These are phyloP conservation scores for Drosophila orosa DNA, from an alignment of 1,140 invertebrate genomes.

Conservation along the genomic window DNA sequence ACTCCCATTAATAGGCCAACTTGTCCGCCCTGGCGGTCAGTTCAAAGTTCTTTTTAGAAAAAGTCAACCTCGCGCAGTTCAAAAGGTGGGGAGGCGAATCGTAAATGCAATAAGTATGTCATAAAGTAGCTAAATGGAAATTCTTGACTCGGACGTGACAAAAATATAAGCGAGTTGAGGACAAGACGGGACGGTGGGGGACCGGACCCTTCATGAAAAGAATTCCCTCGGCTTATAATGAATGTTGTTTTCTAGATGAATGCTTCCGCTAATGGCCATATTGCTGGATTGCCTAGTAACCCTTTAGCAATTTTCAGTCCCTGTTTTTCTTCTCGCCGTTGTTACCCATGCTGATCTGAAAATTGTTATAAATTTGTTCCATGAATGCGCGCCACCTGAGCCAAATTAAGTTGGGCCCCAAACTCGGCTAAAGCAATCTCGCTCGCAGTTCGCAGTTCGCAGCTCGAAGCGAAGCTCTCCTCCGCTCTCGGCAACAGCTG, in stretches of 20 bases:
- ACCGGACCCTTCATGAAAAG: slow-evolving; percentile 8
- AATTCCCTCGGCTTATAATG: slow-evolving; percentile 25
- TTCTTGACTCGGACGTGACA: slow-evolving; percentile 65
- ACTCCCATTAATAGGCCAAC: slow-evolving; percentile 48
- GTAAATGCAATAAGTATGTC: slow-evolving; percentile 67
- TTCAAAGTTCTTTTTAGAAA: slow-evolving; percentile 60
- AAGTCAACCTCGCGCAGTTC: slow-evolving; percentile 41
- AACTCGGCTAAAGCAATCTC: slow-evolving; percentile 67
- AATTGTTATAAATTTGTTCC: slow-evolving; percentile 81
- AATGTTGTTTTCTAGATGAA: slow-evolving; percentile 51
- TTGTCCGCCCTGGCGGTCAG: slow-evolving; percentile 33
- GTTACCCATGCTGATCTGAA: slow-evolving; percentile 55
- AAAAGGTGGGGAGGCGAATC: slow-evolving; percentile 47
- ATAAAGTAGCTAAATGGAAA: slow-evolving; percentile 64
- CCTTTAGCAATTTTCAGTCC: slow-evolving; percentile 39
- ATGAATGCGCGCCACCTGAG: slow-evolving; percentile 75
- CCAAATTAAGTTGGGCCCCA: slow-evolving; percentile 75
- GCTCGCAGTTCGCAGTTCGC: slow-evolving; percentile 26
- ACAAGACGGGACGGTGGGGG: not conserved
- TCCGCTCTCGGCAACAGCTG: slow-evolving; percentile 66
- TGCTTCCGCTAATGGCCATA: slow-evolving; percentile 53
- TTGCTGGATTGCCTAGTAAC: slow-evolving; percentile 44
- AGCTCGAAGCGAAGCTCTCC: slow-evolving; percentile 15
- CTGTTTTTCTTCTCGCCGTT: slow-evolving; percentile 40
- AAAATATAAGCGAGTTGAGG: slow-evolving; percentile 47